Percentiles rank a stretch among this genome's conserved stretches.
phyloP scores from a whole-genome alignment of 2,797 vertebrate genomes.

The Silurus aristotelis region DNA sequence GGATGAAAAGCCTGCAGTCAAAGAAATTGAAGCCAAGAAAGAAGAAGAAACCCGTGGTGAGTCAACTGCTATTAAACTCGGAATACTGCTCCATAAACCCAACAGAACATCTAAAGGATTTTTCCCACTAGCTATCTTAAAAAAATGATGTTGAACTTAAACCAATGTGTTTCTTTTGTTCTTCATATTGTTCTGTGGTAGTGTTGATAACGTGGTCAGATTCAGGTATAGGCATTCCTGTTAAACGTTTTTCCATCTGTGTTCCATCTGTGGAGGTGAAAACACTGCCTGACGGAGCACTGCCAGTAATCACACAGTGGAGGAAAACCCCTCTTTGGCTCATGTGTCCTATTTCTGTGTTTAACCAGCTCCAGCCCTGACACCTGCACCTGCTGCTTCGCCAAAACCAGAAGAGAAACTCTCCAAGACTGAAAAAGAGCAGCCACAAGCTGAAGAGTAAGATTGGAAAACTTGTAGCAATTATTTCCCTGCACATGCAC shows the following conservation, averaged over 20 bases:
- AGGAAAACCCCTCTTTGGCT: background rate
- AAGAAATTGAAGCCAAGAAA: slow-evolving; percentile 64
- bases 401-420: slow-evolving; percentile 47
- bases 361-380: slow-evolving; percentile 27
- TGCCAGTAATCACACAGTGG: slow-evolving; percentile 5
- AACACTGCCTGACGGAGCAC: background rate
- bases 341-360: slow-evolving; percentile 12
- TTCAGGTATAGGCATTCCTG: background rate
- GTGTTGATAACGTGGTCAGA: background rate
- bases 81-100: slow-evolving; percentile 1
- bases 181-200: background rate
- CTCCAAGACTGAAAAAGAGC: slow-evolving; percentile 41
- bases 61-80: slow-evolving; percentile 43
- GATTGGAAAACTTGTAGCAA: slow-evolving; percentile 12
- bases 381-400: slow-evolving; percentile 27
- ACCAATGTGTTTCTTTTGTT: background rate
- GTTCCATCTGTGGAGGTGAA: slow-evolving; percentile 3
- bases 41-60: slow-evolving; percentile 65
- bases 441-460: slow-evolving; percentile 66
- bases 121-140: background rate
- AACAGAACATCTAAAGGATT: background rate
- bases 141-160: background rate
- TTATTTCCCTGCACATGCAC: background rate
- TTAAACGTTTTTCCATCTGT: background rate
- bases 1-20: slow-evolving; percentile 60